These are phyloP conservation scores for Chelon auratus DNA, from an alignment of 2,797 vertebrate species.

Conservation along the genomic window DNA sequence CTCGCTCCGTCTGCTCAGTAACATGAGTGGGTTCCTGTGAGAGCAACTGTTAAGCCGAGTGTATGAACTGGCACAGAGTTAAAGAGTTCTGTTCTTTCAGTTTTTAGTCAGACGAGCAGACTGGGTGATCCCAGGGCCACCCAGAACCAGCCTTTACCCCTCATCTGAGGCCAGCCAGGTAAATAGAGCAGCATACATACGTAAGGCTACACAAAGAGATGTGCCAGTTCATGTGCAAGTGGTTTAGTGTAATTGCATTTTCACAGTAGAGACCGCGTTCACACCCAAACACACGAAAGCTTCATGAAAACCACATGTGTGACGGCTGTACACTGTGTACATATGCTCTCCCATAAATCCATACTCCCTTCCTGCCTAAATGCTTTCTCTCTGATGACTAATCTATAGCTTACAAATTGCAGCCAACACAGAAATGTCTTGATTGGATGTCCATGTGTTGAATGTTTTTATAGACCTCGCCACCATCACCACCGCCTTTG, in stretches of 20 bases:
- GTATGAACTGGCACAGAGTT: conserved; percentile 72
- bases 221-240: conserved; percentile 47
- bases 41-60: conserved; percentile 62
- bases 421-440: conserved; percentile 55
- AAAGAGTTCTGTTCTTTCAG: conserved; percentile 62
- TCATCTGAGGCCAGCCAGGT: conserved; percentile 68
- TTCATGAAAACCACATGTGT: conserved; percentile 78
- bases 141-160: conserved; percentile 66
- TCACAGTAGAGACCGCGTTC: conserved; percentile 42
- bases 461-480: conserved; percentile 62
- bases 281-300: conserved; percentile 36
- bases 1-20: conserved; percentile 53
- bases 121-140: conserved; percentile 74
- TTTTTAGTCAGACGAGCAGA: conserved; percentile 56
- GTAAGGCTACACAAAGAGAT: conserved; percentile 32
- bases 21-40: conserved; percentile 71
- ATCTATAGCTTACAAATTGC: conserved; percentile 72
- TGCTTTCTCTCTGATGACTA: conserved; percentile 72
- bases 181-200: conserved; percentile 39
- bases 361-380: conserved; percentile 66
- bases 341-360: conserved; percentile 64
- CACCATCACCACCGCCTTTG: conserved; percentile 25
- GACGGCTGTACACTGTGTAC: conserved; percentile 54
- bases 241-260: conserved; percentile 58
- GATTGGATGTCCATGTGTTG: conserved; percentile 65